These are phyloP conservation scores for Tretioscincus oriximinensis DNA, from an alignment of 2,113 vertebrate species.

Conservation along the genomic window DNA sequence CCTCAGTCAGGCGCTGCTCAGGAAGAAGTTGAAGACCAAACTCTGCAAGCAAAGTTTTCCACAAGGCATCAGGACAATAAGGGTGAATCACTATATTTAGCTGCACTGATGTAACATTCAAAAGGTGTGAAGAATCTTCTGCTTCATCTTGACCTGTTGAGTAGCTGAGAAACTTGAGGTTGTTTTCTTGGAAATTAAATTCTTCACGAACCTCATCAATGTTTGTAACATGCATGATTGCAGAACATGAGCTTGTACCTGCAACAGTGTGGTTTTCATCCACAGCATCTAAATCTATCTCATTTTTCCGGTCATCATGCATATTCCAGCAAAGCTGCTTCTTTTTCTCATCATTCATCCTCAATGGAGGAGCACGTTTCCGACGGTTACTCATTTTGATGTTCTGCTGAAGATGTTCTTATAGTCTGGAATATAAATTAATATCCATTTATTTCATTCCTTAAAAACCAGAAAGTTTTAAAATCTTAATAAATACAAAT, in stretches of 20 bases:
- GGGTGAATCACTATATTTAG: constrained; percentile 75
- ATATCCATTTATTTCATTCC: constrained; percentile 1
- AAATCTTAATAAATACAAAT: background rate
- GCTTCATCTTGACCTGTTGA: constrained; percentile 42
- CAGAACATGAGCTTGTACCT: constrained; percentile 62
- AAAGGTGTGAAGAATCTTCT: constrained; percentile 62
- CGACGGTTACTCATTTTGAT: constrained; percentile 87
- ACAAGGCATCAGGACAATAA: constrained; percentile 61
- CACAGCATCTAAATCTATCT: constrained; percentile 60
- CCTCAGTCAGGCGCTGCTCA: constrained; percentile 55
- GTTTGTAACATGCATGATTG: constrained; percentile 40
- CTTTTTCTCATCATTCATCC: constrained; percentile 85
- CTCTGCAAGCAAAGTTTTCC: constrained; percentile 88
- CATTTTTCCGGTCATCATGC: constrained; percentile 83
- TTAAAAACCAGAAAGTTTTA: background rate
- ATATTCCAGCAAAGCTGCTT: constrained; percentile 90
- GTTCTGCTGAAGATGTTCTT: background rate
- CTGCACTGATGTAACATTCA: constrained; percentile 62
- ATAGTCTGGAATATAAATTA: constrained; percentile 14
- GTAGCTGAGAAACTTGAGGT: constrained; percentile 41
- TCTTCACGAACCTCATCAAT: constrained; percentile 60
- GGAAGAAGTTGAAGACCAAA: constrained; percentile 73
- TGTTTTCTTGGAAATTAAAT: constrained; percentile 34
- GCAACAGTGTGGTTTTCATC: constrained; percentile 48
- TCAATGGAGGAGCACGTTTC: constrained; percentile 85